phyloP scores from a whole-genome alignment of 53 echinoderm and acorn worm genomes.

The Glandiceps talaboti region DNA sequence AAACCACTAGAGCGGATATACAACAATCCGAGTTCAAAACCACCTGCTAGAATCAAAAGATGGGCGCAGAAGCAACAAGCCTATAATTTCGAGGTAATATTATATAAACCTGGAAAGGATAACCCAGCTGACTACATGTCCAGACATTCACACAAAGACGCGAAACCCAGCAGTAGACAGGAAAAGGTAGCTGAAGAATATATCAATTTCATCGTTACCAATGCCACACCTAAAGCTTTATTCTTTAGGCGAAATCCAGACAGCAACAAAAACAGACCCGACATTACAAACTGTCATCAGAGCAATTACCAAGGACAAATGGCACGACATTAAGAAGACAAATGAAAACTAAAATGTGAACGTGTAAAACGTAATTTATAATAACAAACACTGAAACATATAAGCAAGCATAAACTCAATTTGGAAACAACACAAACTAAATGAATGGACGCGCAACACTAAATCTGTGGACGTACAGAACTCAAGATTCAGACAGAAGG shows the following conservation, averaged over 20 bases:
- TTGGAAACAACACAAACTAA: too few relatives aligned
- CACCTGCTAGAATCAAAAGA: too few relatives aligned
- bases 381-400: too few relatives aligned
- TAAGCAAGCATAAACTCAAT: too few relatives aligned
- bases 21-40: conserved; percentile 18
- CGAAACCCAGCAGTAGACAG: background rate
- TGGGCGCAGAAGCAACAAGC: conserved; percentile 25
- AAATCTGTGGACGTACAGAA: too few relatives aligned
- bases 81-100: conserved; percentile 14
- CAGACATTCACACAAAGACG: conserved; percentile 17
- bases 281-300: conserved; percentile 4
- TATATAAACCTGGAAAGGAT: conserved; percentile 18
- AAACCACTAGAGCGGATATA: conserved; percentile 22
- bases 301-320: conserved; percentile 8
- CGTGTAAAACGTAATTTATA: too few relatives aligned
- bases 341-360: too few relatives aligned
- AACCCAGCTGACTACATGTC: conserved; percentile 55
- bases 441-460: too few relatives aligned
- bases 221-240: conserved; percentile 28
- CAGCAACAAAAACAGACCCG: conserved; percentile 1
- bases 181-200: conserved; percentile 13
- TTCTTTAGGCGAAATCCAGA: background rate
- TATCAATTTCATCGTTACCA: conserved; percentile 15
- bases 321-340: too few relatives aligned
- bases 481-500: too few relatives aligned